Base-by-base conservation (phyloP, 2,113 vertebrate species). In the Plecotus auritus region DNA sequence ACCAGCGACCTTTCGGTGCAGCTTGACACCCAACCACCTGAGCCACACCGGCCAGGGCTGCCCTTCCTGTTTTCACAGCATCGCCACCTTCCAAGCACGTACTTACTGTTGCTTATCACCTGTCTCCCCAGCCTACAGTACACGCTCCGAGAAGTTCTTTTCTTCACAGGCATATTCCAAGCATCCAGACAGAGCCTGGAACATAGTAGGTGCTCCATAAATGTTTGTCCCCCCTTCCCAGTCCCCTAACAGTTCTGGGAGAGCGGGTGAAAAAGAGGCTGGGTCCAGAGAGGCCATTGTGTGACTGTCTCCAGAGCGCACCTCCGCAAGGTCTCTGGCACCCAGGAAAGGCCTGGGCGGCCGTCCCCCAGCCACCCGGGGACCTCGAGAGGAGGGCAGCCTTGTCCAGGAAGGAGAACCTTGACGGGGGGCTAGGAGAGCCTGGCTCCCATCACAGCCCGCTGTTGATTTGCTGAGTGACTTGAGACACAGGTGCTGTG, bases 281-380 rank as follows among this genome's bases (percentile, higher is more conserved):
- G 32, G 32, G 12, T 30, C 30, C 35, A 35, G 61, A 28, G 59
- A 77, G 32, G 40, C 26, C 49, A 5, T 12, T 35, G 23, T 18
- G 16, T 20, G 59, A 66, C 70, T 6, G 10, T 37, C 61, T 17
- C 51, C 54, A 35, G 45, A 56, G 49, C 0, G 13, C 17, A 22
- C 20, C 23, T 67, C 61, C 7, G 4, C 13, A 17, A n/a, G 80
- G 59, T 32, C 32, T 4, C 72, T 13, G 42, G 74, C 32, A 14
- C 10, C 40, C 20, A 5, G 45, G 64, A 32, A 26, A 42, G 61
- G 37, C 7, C 47, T 28, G 7, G 45, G 45, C 13, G 9, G 2
- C 74, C 11, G 1, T 26, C 18, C 8, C 20, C 28, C 5, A 42
- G 7, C 28, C 35, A 11, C 3, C 4, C 1, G 30, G 26, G 2